A percentile compares a stretch with the other conserved stretches of the same genome.
Evolutionary conservation across 2,797 vertebrate genomes (phyloP).

Genomic region (Lophius americanus): DNA sequence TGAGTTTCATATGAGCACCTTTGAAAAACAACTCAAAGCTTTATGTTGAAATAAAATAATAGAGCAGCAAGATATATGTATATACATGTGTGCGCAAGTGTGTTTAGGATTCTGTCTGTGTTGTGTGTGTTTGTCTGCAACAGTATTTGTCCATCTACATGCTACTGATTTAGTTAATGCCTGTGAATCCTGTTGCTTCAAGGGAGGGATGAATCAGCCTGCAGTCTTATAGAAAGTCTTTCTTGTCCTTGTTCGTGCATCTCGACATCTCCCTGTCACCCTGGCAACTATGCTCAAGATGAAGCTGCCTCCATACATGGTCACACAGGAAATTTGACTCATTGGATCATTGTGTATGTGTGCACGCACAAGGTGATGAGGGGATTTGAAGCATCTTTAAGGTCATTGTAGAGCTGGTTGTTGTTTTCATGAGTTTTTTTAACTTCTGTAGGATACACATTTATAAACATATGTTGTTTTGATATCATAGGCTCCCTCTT

Average conservation of each 20-base stretch:
- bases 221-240: constrained; percentile 53
- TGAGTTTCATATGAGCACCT: too few species aligned
- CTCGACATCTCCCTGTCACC: constrained; percentile 67
- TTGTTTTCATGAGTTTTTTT: constrained; percentile 22
- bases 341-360: constrained; percentile 28
- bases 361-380: constrained; percentile 24
- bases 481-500: constrained; percentile 20
- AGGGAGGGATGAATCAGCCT: constrained; percentile 54
- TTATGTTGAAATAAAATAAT: constrained; percentile 11
- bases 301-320: constrained; percentile 70
- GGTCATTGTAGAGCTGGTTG: constrained; percentile 26
- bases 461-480: constrained; percentile 22
- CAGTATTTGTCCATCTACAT: constrained; percentile 9
- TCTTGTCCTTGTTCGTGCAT: constrained; percentile 42
- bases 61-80: background rate
- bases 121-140: background rate
- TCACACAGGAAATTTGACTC: constrained; percentile 64
- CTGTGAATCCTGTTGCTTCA: constrained; percentile 39
- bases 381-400: constrained; percentile 29
- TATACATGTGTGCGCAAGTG: background rate
- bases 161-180: constrained; percentile 35
- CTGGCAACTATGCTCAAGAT: constrained; percentile 72
- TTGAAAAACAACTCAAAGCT: background rate
- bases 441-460: constrained; percentile 42
- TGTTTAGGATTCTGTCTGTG: background rate